Evolutionary conservation across 2,113 vertebrate genomes (phyloP).

Genomic region (Sialia sialis): DNA sequence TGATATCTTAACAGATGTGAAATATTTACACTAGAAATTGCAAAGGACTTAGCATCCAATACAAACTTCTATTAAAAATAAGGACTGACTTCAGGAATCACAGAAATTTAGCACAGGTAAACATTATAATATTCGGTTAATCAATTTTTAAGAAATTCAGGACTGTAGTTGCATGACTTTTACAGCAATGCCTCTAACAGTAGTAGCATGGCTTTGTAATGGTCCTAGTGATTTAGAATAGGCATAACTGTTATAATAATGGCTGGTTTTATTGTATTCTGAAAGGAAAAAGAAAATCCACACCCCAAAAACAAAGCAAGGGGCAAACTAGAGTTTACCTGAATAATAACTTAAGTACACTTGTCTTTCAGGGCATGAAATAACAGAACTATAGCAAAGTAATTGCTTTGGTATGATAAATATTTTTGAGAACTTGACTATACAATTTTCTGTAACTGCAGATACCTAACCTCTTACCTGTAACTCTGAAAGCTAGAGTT

Average conservation of each 20-base stretch:
- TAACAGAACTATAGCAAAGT: neutral
- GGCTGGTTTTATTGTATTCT: neutral
- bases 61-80: neutral
- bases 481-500: neutral
- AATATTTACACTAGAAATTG: neutral
- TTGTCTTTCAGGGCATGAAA: neutral
- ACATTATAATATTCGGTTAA: neutral
- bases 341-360: neutral
- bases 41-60: neutral
- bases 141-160: neutral
- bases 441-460: neutral
- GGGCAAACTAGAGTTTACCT: neutral
- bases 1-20: neutral
- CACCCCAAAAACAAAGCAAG: neutral
- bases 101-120: neutral
- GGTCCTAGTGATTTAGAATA: neutral
- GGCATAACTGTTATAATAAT: neutral
- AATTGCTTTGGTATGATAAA: neutral
- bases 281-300: neutral
- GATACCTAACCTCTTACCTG: neutral
- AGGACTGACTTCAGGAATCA: neutral
- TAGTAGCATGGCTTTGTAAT: neutral
- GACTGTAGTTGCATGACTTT: neutral
- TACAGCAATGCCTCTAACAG: neutral
- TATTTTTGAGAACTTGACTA: neutral